Base-by-base conservation (phyloP, 1,140 invertebrate genomes). In the Neodiprion lecontei region DNA sequence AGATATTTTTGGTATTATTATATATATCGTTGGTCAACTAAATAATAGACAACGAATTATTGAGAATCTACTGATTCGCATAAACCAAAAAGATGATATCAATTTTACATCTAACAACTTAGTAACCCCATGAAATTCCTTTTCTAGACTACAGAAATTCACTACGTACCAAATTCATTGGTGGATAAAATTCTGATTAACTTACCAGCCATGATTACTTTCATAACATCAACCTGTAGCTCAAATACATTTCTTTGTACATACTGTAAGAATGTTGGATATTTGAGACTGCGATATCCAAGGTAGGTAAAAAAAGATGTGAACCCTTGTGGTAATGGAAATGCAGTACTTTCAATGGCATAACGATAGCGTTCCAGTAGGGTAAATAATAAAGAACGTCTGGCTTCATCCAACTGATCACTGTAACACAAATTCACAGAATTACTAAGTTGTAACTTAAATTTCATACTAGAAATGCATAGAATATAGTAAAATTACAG, bases 231-330 rank as follows among this genome's bases (percentile, higher is more conserved):
- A 40, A 96, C 93, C 89, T 96, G 95, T 71, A 96, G 85, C 80
- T 96, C 95, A 78, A 96, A 94, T 69, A 95, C 94, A 80, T 94
- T 93, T 72, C 94, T 89, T 78, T 94, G 92, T 53, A 95, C 92
- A 82, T 96, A 95, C 84, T 95, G 94, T 53, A 95, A 79, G 83
- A 96, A 96, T 79, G 92, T 92, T 67, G 92, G 89, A 84, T 93
- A 95, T 68, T 91, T 90, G 72, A 96, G 83, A 2, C 94, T 92
- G 76, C 93, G 89, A 83, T 95, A 96, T 1, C 94, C 95, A 66
- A 96, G 89, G 84, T 95, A 96, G 10, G 95, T 94, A 81, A 96
- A 95, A 88, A 96, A 96, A 11, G 95, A 96, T 11, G 93, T 93
- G 81, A 96, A 96, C 23, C 95, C 95, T 82, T 95, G 93, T 47